Percentiles rank a stretch among this genome's conserved stretches.
Conservation (phyloP, 2,888 invertebrate genomes). For the Euplagia quadripunctaria region DNA sequence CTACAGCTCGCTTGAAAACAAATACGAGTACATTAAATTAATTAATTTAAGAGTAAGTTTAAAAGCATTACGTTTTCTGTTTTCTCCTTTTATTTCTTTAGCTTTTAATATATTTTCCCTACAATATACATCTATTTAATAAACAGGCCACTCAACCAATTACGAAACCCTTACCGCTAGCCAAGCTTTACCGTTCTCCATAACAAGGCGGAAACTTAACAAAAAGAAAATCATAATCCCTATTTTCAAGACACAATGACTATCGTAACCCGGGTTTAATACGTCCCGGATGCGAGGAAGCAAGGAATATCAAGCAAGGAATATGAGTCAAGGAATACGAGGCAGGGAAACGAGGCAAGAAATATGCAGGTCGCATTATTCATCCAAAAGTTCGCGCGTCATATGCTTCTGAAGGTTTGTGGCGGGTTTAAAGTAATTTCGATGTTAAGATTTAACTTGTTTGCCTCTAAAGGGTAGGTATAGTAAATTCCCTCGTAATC, state of each 20-base stretch:
- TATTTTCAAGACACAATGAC: slow-evolving; percentile 23
- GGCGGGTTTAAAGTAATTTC: slow-evolving; percentile 1
- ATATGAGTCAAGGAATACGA: slow-evolving; percentile 10
- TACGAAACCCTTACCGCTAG: slow-evolving; percentile 11
- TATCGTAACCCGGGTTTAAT: slow-evolving; percentile 18
- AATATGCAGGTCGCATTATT: slow-evolving; percentile 19
- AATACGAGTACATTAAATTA: neutral
- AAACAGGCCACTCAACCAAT: slow-evolving; percentile 12
- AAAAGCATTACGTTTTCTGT: neutral
- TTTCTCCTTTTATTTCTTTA: neutral
- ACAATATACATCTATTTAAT: neutral
- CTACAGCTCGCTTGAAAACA: neutral
- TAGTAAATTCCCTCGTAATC: neutral
- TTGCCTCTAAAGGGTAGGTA: neutral
- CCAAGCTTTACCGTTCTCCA: slow-evolving; percentile 14
- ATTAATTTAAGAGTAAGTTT: neutral
- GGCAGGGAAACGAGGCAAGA: slow-evolving; percentile 12
- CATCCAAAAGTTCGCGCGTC: slow-evolving; percentile 11
- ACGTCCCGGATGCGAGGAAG: slow-evolving; percentile 18
- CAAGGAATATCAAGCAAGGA: slow-evolving; percentile 21
- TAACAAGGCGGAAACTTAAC: slow-evolving; percentile 9
- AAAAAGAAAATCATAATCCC: slow-evolving; percentile 16
- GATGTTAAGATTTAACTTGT: neutral
- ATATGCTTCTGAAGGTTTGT: slow-evolving; percentile 5
- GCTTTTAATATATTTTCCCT: neutral